Evolutionary conservation across 2,113 vertebrate species (phyloP).

Genomic region (Phyllostomus hastatus): DNA sequence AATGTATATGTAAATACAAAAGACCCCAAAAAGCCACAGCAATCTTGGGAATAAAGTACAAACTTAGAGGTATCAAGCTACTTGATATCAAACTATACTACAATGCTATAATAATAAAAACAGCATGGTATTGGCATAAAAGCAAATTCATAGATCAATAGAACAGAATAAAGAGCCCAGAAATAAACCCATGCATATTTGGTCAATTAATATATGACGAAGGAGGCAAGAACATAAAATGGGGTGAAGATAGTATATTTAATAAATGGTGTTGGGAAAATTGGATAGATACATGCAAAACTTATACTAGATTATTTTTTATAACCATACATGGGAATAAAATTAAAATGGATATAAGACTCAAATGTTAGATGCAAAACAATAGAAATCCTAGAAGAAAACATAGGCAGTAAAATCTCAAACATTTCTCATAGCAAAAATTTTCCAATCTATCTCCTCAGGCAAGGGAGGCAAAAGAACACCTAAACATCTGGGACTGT

Average conservation of each 20-base stretch:
- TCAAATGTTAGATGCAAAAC: background rate
- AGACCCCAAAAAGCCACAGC: background rate
- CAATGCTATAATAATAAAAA: background rate
- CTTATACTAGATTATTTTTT: background rate
- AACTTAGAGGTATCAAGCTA: background rate
- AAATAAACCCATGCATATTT: background rate
- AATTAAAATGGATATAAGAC: background rate
- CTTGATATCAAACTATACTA: background rate
- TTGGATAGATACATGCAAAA: background rate
- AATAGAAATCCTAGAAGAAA: background rate
- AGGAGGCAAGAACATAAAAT: background rate
- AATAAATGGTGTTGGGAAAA: background rate
- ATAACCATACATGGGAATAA: background rate
- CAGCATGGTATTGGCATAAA: background rate
- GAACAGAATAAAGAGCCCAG: background rate
- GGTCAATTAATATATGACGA: background rate
- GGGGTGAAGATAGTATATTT: background rate
- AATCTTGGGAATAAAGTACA: background rate
- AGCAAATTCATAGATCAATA: background rate
- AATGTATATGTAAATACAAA: background rate
- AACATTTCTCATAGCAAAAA: background rate
- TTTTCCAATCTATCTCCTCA: background rate
- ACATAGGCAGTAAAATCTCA: background rate
- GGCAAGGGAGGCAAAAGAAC: background rate
- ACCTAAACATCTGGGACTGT: background rate